Base-by-base conservation (phyloP, 2,888 invertebrate genomes). In the Trilocha varians region DNA sequence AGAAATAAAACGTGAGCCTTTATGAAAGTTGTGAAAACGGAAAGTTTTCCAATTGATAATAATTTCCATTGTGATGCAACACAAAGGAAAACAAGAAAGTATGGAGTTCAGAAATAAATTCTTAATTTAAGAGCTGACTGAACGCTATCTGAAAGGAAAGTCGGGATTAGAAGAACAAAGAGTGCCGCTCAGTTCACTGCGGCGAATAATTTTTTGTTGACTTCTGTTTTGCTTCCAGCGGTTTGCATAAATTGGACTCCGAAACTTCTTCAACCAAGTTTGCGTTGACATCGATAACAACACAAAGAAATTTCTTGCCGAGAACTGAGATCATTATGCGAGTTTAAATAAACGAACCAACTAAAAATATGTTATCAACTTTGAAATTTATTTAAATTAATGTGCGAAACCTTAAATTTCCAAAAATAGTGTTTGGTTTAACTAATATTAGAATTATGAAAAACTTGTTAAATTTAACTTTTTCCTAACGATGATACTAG, bases 1-100 rank as follows among this genome's bases (percentile, higher is more conserved):
- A 62, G 59, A 77, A 76, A 75, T 69, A 78, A 76, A 78, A 76
- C 64, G 66, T 66, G 67, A 70, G 70, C 68, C 68, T 76, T 74
- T 70, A 71, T 65, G 64, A 61, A 72, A 76, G 59, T 72, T 68
- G 70, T 66, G 68, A 65, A 67, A 74, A 72, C 70, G 64, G 62
- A 75, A 80, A 82, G 72, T 80, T 78, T 79, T 76, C 77, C 78
- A 77, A 82, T 78, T 79, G 78, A 79, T 78, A 80, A 80, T 79
- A 80, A 79, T 78, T 82, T 79, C 72, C 73, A 79, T 80, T 79
- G 76, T 79, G 71, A 75, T 75, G 74, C 78, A 79, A 72, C 74
- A 80, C 79, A 80, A 80, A 75, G 70, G 71, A 57, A 69, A 73
- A 70, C 73, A 70, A 72, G 60, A 74, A 79, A 78, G 78, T 79